Base-by-base conservation (phyloP, 2,113 vertebrate species). In the Chloropsis cyanopogon region DNA sequence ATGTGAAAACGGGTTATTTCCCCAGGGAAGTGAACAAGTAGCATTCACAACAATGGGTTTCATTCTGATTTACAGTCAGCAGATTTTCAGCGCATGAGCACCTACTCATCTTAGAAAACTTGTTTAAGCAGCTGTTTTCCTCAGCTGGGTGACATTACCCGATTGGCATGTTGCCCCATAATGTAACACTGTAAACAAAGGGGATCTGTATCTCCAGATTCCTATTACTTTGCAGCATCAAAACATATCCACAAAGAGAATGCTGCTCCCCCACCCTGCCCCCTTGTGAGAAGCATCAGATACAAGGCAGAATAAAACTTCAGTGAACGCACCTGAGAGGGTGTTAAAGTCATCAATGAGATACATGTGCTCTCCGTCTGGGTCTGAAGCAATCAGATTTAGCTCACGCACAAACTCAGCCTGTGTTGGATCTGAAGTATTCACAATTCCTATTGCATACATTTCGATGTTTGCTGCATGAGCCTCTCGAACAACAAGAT, bases 291-390 rank as follows among this genome's bases (percentile, higher is more conserved):
- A 68, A 84, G 75, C 23, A 59, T 66, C 9, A 14, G 22, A n/a
- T 46, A 47, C 10, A 50, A 50, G 12, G 35, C 59, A 49, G 71
- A 73, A 49, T 26, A 52, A 88, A 88, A n/a, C 42, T 24, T 41
- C 18, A 29, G 0, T 39, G 75, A 61, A 94, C 78, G 90, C 78
- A 99, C 99, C 98, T 98, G 99, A 91, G 35, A 99, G 97, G 22
- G 98, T 98, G 80, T 99, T 99, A 90, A 99, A 99, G 95, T 99
- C 98, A 96, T 99, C 98, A 60, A 99, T 99, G 77, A 98, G 98
- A 76, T 98, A 99, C 98, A 99, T 97, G 88, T 99, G 99, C 81
- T 99, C 98, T 63, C 90, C 96, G 96, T 99, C 99, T 26, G 99
- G 99, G 65, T 99, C 98, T 8, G 99, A 99, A 47, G 99, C 99